Percentiles rank a stretch among this genome's conserved stretches.
phyloP scores from a whole-genome alignment of 1,140 invertebrate genomes.

The Lordiphosa stackelbergi region DNA sequence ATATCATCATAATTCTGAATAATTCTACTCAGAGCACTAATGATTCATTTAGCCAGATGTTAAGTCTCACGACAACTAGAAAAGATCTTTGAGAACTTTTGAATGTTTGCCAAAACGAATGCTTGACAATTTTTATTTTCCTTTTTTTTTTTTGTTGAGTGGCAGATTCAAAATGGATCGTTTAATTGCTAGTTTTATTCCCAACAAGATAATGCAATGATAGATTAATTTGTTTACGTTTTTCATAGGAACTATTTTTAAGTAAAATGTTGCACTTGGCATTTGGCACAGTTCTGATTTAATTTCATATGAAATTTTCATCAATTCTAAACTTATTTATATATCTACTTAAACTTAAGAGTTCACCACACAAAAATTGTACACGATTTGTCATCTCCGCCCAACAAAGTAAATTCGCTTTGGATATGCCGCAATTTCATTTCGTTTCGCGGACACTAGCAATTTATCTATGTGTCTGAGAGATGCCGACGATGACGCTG shows the following conservation, averaged over 20 bases:
- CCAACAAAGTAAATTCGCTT: conserved; percentile 36
- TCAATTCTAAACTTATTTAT: not conserved
- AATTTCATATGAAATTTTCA: conserved; percentile 11
- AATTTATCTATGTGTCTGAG: conserved; percentile 60
- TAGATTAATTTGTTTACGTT: conserved; percentile 74
- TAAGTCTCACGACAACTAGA: conserved; percentile 28
- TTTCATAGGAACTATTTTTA: conserved; percentile 53
- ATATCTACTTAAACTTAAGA: not conserved
- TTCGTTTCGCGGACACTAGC: conserved; percentile 33
- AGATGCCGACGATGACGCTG: conserved; percentile 27
- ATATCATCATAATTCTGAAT: conserved; percentile 32
- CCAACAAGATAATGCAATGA: conserved; percentile 53
- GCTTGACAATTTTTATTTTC: conserved; percentile 21
- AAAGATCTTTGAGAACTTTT: conserved; percentile 45
- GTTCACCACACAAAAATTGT: conserved; percentile 4
- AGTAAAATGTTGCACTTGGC: conserved; percentile 46
- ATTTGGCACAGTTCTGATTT: conserved; percentile 46
- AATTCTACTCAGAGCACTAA: conserved; percentile 44
- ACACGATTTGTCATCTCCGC: conserved; percentile 53
- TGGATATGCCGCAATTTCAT: conserved; percentile 66
- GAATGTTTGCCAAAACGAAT: conserved; percentile 50
- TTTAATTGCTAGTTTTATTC: conserved; percentile 58
- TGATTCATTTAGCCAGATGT: conserved; percentile 70
- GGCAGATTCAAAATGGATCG: conserved; percentile 63
- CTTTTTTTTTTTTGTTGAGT: conserved; percentile 13